phyloP scores from a whole-genome alignment of 2,888 invertebrate genomes.

The Plemyria rubiginata region DNA sequence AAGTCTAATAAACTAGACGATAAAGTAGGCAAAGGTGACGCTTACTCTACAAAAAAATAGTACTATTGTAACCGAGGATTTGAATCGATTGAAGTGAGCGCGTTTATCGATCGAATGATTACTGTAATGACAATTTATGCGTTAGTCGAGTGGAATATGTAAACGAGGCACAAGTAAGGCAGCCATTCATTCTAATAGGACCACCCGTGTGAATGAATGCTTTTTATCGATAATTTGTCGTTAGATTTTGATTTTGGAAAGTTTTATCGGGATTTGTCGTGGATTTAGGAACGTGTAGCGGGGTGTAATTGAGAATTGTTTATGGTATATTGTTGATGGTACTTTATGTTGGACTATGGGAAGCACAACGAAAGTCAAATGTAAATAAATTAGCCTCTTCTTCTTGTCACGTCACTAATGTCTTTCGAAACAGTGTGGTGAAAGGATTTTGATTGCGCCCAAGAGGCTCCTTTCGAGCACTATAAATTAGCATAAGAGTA shows the following conservation, averaged over 20 bases:
- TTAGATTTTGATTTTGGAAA: constrained; percentile 46
- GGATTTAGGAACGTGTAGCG: constrained; percentile 33
- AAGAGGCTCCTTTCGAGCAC: too few species aligned
- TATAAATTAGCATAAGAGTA: too few species aligned
- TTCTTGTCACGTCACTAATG: too few species aligned
- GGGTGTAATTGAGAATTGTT: constrained; percentile 33
- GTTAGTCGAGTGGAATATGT: constrained; percentile 72
- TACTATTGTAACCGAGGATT: constrained; percentile 47
- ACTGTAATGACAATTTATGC: constrained; percentile 81
- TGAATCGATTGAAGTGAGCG: constrained; percentile 66
- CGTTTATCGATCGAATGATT: constrained; percentile 75
- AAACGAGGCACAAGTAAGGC: constrained; percentile 71
- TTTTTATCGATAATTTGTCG: constrained; percentile 46
- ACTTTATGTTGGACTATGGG: constrained; percentile 15
- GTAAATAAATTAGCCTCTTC: too few species aligned
- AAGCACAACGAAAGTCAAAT: constrained; percentile 1
- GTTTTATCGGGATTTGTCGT: constrained; percentile 44
- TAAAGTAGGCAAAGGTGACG: constrained; percentile 60
- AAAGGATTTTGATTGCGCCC: too few species aligned
- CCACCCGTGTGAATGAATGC: constrained; percentile 67
- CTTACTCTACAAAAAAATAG: constrained; percentile 49
- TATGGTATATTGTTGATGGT: constrained; percentile 33
- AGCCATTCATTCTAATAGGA: constrained; percentile 65
- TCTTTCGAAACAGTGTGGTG: too few species aligned
- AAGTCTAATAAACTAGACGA: constrained; percentile 64